Base-by-base conservation (phyloP, 1,140 invertebrate species). In the Brachionus paranguensis region DNA sequence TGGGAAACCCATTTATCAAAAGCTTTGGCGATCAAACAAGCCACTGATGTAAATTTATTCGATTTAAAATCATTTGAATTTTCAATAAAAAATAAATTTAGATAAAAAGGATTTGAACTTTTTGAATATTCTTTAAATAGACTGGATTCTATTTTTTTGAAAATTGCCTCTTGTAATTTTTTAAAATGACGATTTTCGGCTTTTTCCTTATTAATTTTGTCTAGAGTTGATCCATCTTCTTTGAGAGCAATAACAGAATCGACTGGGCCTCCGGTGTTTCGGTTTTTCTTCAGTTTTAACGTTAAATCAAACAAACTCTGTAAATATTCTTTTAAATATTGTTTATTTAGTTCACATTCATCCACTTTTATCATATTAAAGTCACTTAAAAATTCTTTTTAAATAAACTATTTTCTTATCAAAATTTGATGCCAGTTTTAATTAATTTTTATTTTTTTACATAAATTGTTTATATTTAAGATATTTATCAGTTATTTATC, bases 11-110 rank as follows among this genome's bases (percentile, higher is more conserved):
- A 88, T 50, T 85, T 85, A 20, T 87, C 85, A 86, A 88, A 88
- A 47, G 87, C 86, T 84, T 86, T 87, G 83, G 86, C 84, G n/a
- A 88, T 84, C 3, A 60, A 27, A 81, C 85, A 88, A 24, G 86
- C 83, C 17, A 87, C 68, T 17, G 87, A 86, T 0, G 85, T 84
- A 1, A 86, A 86, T 85, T 88, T 88, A n/a, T 84, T 84, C n/a
- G 81, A 68, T 37, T 83, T 78, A 60, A 85, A 86, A 83, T 88
- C 87, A 29, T 81, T 83, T 43, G 85, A 85, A 29, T 86, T 84
- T 27, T 86, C 86, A 11, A 88, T 74, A 3, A 88, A 70, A 64
- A 85, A 86, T 2, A 86, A 20, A 14, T 84, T 85, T 17, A 85
- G 78, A 11, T 72, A 74, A 84, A 84, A 87, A 43, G 87, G 87